phyloP scores from a whole-genome alignment of 2,888 invertebrate species.

The Prosapia bicincta region DNA sequence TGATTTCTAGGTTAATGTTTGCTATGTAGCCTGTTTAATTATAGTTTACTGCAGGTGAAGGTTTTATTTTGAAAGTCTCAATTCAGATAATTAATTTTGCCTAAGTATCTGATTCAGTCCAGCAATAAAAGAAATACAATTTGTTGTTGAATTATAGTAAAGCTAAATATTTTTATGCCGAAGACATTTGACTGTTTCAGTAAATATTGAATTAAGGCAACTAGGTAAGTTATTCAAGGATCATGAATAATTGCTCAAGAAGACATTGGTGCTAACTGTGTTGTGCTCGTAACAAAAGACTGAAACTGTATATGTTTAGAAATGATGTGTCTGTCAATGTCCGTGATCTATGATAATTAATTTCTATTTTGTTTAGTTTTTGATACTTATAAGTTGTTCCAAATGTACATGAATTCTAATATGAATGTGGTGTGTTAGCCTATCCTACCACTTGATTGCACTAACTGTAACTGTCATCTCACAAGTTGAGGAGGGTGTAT shows the following conservation, averaged over 20 bases:
- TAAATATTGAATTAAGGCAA: neutral
- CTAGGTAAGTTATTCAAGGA: neutral
- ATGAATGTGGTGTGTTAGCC: neutral
- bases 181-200: neutral
- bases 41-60: too few relatives aligned
- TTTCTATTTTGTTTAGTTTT: too few relatives aligned
- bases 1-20: too few relatives aligned
- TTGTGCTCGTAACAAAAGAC: neutral
- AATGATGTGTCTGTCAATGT: neutral
- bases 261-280: neutral
- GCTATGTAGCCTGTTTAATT: neutral
- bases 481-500: constrained; percentile 29
- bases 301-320: neutral
- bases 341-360: neutral
- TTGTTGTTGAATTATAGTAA: too few relatives aligned
- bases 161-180: neutral
- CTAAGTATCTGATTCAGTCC: neutral
- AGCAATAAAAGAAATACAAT: too few relatives aligned
- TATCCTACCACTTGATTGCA: neutral
- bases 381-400: neutral
- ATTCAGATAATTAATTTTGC: too few relatives aligned
- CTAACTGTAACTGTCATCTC: constrained; percentile 21
- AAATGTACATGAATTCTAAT: neutral
- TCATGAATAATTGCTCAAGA: neutral
- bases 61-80: neutral